These are phyloP conservation scores for Coleophora flavipennella DNA, from an alignment of 2,888 invertebrate genomes.

Conservation along the genomic window DNA sequence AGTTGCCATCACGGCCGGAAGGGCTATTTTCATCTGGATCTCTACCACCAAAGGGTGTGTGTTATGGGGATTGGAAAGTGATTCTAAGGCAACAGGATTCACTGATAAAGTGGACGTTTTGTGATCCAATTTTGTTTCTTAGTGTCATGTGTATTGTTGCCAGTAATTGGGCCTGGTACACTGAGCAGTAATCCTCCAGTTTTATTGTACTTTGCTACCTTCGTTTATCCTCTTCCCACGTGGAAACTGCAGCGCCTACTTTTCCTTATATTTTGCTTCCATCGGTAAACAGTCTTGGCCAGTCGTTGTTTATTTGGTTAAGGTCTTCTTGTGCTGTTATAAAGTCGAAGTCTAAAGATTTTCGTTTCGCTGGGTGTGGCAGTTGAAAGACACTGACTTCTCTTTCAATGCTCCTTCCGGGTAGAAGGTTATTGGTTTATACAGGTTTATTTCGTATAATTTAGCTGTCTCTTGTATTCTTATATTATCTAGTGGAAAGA, in stretches of 20 bases:
- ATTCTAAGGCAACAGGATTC: background rate
- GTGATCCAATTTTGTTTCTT: background rate
- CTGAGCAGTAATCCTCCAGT: background rate
- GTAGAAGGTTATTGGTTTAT: background rate
- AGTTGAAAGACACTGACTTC: background rate
- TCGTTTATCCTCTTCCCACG: background rate
- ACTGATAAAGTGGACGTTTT: background rate
- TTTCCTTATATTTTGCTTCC: background rate
- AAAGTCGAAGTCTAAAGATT: background rate
- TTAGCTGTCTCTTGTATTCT: conserved; percentile 11
- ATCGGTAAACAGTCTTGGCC: background rate
- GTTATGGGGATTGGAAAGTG: background rate
- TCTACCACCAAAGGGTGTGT: background rate
- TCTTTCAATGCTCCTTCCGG: background rate
- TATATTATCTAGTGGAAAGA: conserved; percentile 16
- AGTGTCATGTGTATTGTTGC: background rate
- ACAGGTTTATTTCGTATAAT: background rate
- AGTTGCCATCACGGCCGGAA: no score
- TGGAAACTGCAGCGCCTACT: background rate
- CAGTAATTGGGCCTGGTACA: background rate
- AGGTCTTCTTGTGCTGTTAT: background rate
- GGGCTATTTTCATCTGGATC: background rate
- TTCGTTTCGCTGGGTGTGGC: background rate
- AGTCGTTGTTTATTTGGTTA: background rate
- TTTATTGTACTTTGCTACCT: background rate